Base-by-base conservation (phyloP, 2,888 invertebrate genomes). In the Sisyra terminalis region DNA sequence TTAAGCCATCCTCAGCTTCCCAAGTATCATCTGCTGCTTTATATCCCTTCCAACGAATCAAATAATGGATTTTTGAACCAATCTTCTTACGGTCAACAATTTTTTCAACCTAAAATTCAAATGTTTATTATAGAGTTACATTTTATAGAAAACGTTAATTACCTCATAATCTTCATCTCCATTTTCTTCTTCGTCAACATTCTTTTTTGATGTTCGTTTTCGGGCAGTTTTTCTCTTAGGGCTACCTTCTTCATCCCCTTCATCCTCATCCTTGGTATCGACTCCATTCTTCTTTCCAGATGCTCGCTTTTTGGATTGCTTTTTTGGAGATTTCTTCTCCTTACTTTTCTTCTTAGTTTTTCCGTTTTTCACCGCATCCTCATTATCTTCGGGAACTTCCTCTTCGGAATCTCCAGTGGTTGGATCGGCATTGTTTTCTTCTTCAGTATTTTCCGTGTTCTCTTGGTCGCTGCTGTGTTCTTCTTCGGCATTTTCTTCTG, bases 31-130 rank as follows among this genome's bases (percentile, higher is more conserved):
- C 69, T 34, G 73, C 73, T 39, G 73, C 68, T 44, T 66, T 66
- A 50, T 81, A 84, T 0, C 83, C 83, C 54, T 82, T 83, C 85
- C 85, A 85, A 50, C 80, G 71, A 31, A 85, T 79, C 30, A 79
- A 61, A 55, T 75, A 85, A 52, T 75, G 75, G 2, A 73, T 62
- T 41, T 74, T 71, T 2, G 81, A 79, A 52, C 72, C 75, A 7
- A 77, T 71, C 38, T 67, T 71, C 55, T 81, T 81, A 9, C 79
- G 73, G 48, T 75, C 78, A 10, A 84, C 57, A 15, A 85, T 67
- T 52, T 73, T 73, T 48, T 83, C 78, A 3, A 85, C 84, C 79
- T 79, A 43, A 8, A 45, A 41, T 32, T 29, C 40, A 15, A 36
- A 37, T 43, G 5, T 24, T 43, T 30, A 46, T 30, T 34, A 24